A percentile compares a stretch with the other conserved stretches of the same genome.
These are phyloP conservation scores for Crioceris asparagi DNA, from an alignment of 2,888 invertebrate species.

Conservation along the genomic window DNA sequence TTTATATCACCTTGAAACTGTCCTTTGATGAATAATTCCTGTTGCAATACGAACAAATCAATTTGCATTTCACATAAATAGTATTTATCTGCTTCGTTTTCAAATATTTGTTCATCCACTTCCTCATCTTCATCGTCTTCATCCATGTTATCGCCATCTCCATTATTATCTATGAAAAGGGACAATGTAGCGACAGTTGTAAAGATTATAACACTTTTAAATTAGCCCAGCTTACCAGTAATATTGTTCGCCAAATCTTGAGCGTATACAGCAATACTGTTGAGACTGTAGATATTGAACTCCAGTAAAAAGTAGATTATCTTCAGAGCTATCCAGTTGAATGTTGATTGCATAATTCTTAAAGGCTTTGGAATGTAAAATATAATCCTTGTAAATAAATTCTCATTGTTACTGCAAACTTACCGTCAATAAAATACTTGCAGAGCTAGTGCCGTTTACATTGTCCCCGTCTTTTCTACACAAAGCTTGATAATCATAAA, in stretches of 20 bases:
- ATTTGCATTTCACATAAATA: constrained; percentile 34
- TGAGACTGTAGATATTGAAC: constrained; percentile 24
- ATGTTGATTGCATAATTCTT: constrained; percentile 28
- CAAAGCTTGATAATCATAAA: constrained; percentile 79
- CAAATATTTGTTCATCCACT: constrained; percentile 36
- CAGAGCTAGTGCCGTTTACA: too few species aligned
- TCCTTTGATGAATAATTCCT: constrained; percentile 23
- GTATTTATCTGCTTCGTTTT: constrained; percentile 26
- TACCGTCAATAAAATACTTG: too few species aligned
- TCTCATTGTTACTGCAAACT: too few species aligned
- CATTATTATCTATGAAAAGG: too few species aligned
- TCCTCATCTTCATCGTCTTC: constrained; percentile 35
- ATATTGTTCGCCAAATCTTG: constrained; percentile 6
- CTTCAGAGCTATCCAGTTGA: constrained; percentile 39
- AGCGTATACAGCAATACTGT: constrained; percentile 16
- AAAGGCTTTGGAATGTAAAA: too few species aligned
- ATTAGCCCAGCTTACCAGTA: not conserved
- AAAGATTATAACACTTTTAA: too few species aligned
- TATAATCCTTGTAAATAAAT: too few species aligned
- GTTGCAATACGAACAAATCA: constrained; percentile 27
- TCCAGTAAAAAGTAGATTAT: constrained; percentile 33
- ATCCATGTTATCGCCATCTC: constrained; percentile 16
- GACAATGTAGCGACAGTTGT: too few species aligned
- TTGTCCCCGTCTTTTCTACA: constrained; percentile 46
- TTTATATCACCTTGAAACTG: constrained; percentile 22